Evolutionary conservation across 2,888 invertebrate genomes (phyloP), one percentile per base, ranked within the genome.

Genomic region (Xanthorhoe designata): DNA sequence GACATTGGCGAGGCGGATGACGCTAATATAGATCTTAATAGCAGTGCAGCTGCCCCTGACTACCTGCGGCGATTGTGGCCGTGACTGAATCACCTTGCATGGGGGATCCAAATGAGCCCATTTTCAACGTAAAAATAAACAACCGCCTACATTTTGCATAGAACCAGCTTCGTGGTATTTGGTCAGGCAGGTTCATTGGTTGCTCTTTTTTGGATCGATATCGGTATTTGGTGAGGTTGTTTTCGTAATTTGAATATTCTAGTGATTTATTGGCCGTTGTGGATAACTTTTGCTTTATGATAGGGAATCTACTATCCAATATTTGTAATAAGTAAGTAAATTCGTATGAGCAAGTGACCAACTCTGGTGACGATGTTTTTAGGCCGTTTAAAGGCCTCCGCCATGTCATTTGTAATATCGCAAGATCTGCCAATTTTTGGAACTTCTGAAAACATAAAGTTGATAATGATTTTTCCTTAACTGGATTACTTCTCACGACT

Each of bases 1-100:
- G 90, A 89, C 90, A 90, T 89, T 90, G 90, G 76, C 75, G 70
- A 80, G 82, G 63, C 90, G 90, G 90, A 91, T 89, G 90, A 80
- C 80, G 82, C 78, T 87, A 89, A 89, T 91, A 87, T 85, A 73
- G 75, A 71, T 76, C 79, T 73, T 85, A 86, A 85, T 84, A 78
- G 82, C 70, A 70, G 68, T 87, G 86, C 87, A 89, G 82, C 84
- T 88, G 88, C 82, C 87, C 88, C 88, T 82, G 79, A 81, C 85
- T 85, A 83, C 83, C 87, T 86, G 81, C 75, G 73, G 74, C 81
- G 83, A 87, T 86, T 86, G 84, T 82, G 91, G 75, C 91, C 90
- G 84, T 91, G 90, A 91, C 86, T 88, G 73, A 82, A 83, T 89
- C 88, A 88, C 91, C 90, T 91, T 89, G 88, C 72, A 64, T 68